phyloP scores from a whole-genome alignment of 2,888 invertebrate species.

The Clitarchus hookeri region DNA sequence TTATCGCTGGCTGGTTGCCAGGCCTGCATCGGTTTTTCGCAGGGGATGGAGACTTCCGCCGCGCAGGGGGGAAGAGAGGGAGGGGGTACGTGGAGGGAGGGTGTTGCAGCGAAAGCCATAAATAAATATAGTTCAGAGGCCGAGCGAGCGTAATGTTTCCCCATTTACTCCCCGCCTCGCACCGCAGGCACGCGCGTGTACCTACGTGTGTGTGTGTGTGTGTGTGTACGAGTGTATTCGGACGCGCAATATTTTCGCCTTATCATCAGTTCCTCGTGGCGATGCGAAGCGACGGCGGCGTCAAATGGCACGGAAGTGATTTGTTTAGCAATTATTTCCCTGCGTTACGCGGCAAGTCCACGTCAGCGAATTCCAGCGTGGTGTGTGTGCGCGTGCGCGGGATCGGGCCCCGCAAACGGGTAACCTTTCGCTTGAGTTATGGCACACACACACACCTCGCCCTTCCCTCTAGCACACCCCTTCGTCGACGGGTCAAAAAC shows the following conservation, averaged over 20 bases:
- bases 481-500: background rate
- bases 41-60: background rate
- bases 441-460: background rate
- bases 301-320: background rate
- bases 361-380: background rate
- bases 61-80: background rate
- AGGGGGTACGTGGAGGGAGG: background rate
- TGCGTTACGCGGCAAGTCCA: background rate
- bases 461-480: background rate
- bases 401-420: background rate
- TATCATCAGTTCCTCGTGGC: background rate
- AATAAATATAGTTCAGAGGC: conserved; percentile 14
- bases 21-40: background rate
- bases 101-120: background rate
- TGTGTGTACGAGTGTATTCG: background rate
- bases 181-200: background rate
- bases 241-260: conserved; percentile 1
- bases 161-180: background rate
- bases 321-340: conserved; percentile 14
- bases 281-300: background rate
- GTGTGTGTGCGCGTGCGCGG: background rate
- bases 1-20: background rate
- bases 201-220: background rate
- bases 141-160: conserved; percentile 14
- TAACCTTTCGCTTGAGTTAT: conserved; percentile 14